These are phyloP conservation scores for Eilema griseolum DNA, from an alignment of 2,888 invertebrate genomes.

Conservation along the genomic window DNA sequence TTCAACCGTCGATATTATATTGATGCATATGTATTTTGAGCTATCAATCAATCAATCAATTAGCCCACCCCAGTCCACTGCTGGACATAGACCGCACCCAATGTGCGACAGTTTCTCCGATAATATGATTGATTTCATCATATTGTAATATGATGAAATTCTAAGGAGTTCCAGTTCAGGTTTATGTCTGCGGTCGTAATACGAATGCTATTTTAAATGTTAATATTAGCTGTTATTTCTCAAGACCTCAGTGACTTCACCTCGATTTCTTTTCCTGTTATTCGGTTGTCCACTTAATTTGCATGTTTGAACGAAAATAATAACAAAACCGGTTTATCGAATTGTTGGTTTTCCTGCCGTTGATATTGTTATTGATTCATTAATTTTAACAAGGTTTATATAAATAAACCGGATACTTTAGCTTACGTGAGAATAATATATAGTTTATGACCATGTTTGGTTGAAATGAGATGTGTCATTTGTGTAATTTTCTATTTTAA, in stretches of 20 bases:
- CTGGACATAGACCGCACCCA: too few species aligned
- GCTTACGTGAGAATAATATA: slow-evolving; percentile 37
- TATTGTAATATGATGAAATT: slow-evolving; percentile 25
- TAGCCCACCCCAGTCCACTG: too few species aligned
- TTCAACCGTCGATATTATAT: too few species aligned
- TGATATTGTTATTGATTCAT: slow-evolving; percentile 50
- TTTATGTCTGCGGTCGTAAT: slow-evolving; percentile 29
- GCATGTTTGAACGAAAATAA: slow-evolving; percentile 51
- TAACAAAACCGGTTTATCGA: slow-evolving; percentile 52
- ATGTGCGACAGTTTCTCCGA: too few species aligned
- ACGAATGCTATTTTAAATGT: slow-evolving; percentile 45
- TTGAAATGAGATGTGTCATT: slow-evolving; percentile 16
- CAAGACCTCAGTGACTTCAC: slow-evolving; percentile 50
- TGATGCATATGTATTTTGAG: not conserved
- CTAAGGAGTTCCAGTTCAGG: slow-evolving; percentile 21
- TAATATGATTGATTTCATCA: too few species aligned
- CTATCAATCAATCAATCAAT: too few species aligned
- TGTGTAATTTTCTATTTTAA: slow-evolving; percentile 3
- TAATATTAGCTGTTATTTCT: slow-evolving; percentile 46
- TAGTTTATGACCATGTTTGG: slow-evolving; percentile 24
- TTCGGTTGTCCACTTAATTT: slow-evolving; percentile 53
- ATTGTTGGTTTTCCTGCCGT: slow-evolving; percentile 55
- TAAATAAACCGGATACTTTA: slow-evolving; percentile 39
- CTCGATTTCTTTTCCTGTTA: slow-evolving; percentile 70
- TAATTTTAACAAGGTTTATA: slow-evolving; percentile 46